Conservation (phyloP, 2,113 vertebrate species). For the Carassius auratus region DNA sequence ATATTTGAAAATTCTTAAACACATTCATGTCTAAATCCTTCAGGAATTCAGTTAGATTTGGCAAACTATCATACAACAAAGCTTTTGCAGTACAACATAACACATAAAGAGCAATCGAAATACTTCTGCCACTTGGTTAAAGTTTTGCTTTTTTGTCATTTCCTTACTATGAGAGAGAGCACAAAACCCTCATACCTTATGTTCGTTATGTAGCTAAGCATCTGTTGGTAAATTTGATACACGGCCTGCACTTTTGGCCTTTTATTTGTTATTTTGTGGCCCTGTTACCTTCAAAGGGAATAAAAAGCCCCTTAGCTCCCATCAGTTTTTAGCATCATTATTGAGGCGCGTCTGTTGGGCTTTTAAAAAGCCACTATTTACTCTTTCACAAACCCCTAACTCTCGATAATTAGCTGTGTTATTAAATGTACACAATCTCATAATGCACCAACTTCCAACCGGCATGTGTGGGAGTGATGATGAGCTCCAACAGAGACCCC, state of each 20-base stretch:
- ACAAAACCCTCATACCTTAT: conserved; percentile 32
- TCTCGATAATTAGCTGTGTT: conserved; percentile 77
- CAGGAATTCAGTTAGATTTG: not conserved
- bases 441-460: conserved; percentile 81
- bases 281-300: conserved; percentile 54
- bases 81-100: not conserved
- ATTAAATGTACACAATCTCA: conserved; percentile 80
- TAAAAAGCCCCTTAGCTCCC: conserved; percentile 58
- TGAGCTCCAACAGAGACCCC: conserved; percentile 80
- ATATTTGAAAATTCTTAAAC: not conserved
- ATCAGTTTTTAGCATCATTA: conserved; percentile 64
- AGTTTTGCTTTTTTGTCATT: conserved; percentile 42
- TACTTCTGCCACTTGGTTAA: conserved; percentile 33
- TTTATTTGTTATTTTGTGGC: conserved; percentile 44
- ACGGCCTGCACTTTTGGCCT: conserved; percentile 45
- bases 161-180: conserved; percentile 39
- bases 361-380: conserved; percentile 68
- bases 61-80: not conserved
- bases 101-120: conserved; percentile 5
- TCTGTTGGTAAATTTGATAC: conserved; percentile 50
- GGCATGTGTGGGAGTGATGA: conserved; percentile 76
- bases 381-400: conserved; percentile 67
- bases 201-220: conserved; percentile 44
- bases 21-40: not conserved
- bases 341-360: conserved; percentile 45